Base-by-base conservation (phyloP, 2,888 invertebrate species). In the Cheilosia vulpina region DNA sequence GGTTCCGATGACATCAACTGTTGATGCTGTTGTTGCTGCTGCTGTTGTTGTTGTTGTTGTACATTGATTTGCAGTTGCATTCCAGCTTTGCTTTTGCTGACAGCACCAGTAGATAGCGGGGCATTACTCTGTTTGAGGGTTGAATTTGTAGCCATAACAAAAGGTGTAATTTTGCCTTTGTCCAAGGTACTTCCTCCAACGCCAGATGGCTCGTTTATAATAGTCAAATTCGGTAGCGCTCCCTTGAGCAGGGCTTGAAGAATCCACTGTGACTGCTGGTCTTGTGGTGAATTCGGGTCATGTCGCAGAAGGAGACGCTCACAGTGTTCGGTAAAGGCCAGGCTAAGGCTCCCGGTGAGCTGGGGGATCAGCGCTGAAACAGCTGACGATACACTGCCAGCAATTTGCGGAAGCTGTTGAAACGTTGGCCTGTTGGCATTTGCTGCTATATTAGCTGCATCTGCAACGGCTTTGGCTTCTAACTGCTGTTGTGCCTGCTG, bases 311-410 rank as follows among this genome's bases (percentile, higher is more conserved):
- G 93, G 55, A 95, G 92, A 27, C 95, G 92, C 45, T 91, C 95
- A 9, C 95, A 95, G 88, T 95, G 95, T 90, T 96, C 95, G 1
- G 94, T 94, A 60, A 95, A 93, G 0, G 95, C 94, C 72, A 96
- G 91, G 79, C 95, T 94, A 76, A 95, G 93, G 71, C 94, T 95
- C 1, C 95, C 95, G 24, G 94, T 94, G 7, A 94, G 90, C 88
- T 94, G 95, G 2, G 93, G 92, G 62, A 93, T 92, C 47, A 93
- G 85, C 1, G 91, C 87, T 2, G 89, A 90, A 24, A 91, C 90
- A 7, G 92, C 89, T 27, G 92, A 90, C 1, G 92, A 90, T 9
- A 91, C 89, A n/a, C 90, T 90, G 27, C 90, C 90, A 0, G 90
- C 81, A n/a, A 91, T 90, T 57, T 84, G 71, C 21, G 85, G 62